Percentiles rank a stretch among this genome's conserved stretches.
phyloP scores from a whole-genome alignment of 2,797 vertebrate species.

The Sebastes diaconus region DNA sequence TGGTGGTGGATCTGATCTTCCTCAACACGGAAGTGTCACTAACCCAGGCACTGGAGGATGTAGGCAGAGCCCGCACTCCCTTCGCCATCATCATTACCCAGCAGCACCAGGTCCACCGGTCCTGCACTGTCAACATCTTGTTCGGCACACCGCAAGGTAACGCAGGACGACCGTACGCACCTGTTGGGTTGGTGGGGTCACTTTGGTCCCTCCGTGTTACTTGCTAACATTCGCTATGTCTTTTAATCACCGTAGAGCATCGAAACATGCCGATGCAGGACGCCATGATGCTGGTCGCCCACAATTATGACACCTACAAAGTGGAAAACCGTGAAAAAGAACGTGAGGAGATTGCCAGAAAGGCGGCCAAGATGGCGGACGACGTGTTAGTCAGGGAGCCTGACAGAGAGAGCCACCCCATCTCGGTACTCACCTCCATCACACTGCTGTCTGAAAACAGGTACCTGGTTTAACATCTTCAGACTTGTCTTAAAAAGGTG shows the following conservation, averaged over 20 bases:
- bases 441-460: slow-evolving; percentile 91
- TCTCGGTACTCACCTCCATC: slow-evolving; percentile 88
- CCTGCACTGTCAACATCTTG: slow-evolving; percentile 98
- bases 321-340: slow-evolving; percentile 93
- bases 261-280: slow-evolving; percentile 99
- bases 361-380: slow-evolving; percentile 98
- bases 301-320: slow-evolving; percentile 94
- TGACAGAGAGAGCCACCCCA: slow-evolving; percentile 89
- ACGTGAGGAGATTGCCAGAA: slow-evolving; percentile 91
- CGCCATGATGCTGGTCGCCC: slow-evolving; percentile 95
- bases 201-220: background rate
- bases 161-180: accelerated
- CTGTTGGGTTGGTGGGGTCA: background rate
- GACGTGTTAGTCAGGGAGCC: slow-evolving; percentile 92
- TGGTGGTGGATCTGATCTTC: slow-evolving; percentile 99
- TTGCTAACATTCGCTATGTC: background rate
- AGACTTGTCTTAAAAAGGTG: background rate
- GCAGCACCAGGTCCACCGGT: slow-evolving; percentile 97
- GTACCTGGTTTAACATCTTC: slow-evolving; percentile 34
- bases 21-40: slow-evolving; percentile 98
- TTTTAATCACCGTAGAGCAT: slow-evolving; percentile 84
- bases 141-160: slow-evolving; percentile 98
- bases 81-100: slow-evolving; percentile 98
- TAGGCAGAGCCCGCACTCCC: slow-evolving; percentile 94
- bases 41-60: slow-evolving; percentile 95